Conservation (phyloP, 2,113 vertebrate genomes). For the Circaetus gallicus region DNA sequence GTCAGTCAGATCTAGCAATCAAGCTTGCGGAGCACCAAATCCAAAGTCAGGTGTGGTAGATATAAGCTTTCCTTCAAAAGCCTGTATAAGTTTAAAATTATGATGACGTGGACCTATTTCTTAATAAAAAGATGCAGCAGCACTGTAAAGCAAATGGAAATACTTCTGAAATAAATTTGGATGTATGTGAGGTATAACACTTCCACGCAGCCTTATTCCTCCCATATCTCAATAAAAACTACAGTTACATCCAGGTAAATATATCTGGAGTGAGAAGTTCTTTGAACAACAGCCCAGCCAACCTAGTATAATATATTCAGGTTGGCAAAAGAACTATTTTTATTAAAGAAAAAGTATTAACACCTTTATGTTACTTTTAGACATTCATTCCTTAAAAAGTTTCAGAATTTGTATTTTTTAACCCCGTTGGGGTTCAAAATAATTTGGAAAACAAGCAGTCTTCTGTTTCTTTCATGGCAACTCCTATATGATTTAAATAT, state of each 20-base stretch:
- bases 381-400: background rate
- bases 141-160: background rate
- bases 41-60: background rate
- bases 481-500: background rate
- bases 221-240: background rate
- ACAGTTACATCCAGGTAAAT: background rate
- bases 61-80: background rate
- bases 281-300: background rate
- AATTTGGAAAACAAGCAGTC: background rate
- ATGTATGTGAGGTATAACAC: rapidly evolving
- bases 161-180: background rate
- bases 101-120: background rate
- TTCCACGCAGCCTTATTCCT: rapidly evolving
- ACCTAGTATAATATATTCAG: background rate
- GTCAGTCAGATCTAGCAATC: background rate
- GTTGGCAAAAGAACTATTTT: background rate
- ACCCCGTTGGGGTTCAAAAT: background rate
- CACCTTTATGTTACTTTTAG: background rate
- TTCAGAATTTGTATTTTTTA: background rate
- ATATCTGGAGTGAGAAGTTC: background rate
- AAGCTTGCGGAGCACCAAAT: background rate
- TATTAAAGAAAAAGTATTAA: background rate
- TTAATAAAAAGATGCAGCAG: background rate
- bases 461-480: background rate
- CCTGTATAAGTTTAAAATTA: background rate